phyloP scores from a whole-genome alignment of 35 echinoderm and acorn worm species.

The Ophioderma brevispina region DNA sequence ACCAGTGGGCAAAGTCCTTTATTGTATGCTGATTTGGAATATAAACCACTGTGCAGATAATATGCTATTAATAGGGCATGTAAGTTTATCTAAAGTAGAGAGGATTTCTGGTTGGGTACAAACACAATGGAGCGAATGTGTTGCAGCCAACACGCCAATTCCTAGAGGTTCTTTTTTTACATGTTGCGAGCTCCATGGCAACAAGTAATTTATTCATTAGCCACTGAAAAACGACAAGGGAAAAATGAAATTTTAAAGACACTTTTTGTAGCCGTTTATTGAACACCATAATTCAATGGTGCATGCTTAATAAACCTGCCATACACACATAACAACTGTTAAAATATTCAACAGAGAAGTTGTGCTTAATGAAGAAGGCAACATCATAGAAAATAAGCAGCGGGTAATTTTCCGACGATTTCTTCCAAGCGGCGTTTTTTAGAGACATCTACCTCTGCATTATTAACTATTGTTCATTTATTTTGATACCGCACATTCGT shows the following conservation, averaged over 20 bases:
- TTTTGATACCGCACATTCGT: not conserved
- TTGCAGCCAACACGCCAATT: not conserved
- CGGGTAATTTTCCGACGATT: too few relatives aligned
- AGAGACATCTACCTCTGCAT: not conserved
- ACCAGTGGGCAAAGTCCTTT: not conserved
- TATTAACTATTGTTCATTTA: constrained; percentile 6
- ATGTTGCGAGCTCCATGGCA: not conserved
- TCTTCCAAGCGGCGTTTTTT: too few relatives aligned
- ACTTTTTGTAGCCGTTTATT: constrained; percentile 14
- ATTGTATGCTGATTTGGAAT: not conserved
- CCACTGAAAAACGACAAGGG: constrained; percentile 3
- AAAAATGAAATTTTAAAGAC: not conserved
- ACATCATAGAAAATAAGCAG: not conserved
- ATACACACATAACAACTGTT: not conserved
- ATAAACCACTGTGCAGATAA: not conserved
- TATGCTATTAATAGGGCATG: not conserved
- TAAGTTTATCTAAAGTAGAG: not conserved
- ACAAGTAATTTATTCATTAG: not conserved
- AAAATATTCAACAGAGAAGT: constrained; percentile 1
- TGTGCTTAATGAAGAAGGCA: not conserved
- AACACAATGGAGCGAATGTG: constrained; percentile 2
- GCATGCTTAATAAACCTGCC: constrained; percentile 5
- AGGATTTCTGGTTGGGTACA: not conserved
- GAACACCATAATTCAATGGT: constrained; percentile 6
- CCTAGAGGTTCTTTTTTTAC: not conserved